Evolutionary conservation across 2,888 invertebrate genomes (phyloP).

Genomic region (Bellardia bayeri): DNA sequence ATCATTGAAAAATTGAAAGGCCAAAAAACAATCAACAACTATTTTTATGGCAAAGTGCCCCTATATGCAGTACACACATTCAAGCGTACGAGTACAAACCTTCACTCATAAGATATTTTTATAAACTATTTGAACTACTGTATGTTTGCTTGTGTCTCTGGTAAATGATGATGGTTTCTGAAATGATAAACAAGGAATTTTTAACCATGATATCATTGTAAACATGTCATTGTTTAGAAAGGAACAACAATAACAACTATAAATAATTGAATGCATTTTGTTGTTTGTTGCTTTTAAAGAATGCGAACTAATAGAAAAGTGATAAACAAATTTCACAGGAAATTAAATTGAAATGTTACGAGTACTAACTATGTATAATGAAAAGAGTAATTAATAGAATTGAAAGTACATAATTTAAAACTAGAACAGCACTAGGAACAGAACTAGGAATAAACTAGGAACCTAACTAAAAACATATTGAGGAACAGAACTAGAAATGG

Average conservation of each 20-base stretch:
- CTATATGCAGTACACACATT: not conserved
- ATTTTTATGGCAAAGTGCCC: constrained; percentile 8
- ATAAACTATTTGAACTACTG: too few species aligned
- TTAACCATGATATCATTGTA: constrained; percentile 11
- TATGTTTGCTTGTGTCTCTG: not conserved
- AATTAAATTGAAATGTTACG: not conserved
- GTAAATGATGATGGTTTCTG: constrained; percentile 1
- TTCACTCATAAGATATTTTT: too few species aligned
- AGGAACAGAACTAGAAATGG: too few species aligned
- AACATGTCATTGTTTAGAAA: constrained; percentile 2
- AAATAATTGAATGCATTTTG: not conserved
- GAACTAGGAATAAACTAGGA: too few species aligned
- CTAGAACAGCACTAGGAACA: too few species aligned
- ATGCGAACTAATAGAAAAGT: not conserved
- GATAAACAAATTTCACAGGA: not conserved
- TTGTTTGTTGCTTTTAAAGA: not conserved
- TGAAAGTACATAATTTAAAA: too few species aligned
- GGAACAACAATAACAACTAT: not conserved
- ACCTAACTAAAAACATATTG: too few species aligned
- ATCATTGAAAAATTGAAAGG: not conserved
- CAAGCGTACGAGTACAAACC: too few species aligned
- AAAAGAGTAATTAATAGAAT: too few species aligned
- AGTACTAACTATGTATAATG: too few species aligned
- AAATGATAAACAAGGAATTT: constrained; percentile 13
- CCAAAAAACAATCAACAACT: not conserved